Percentiles rank a stretch among this genome's conserved stretches.
These are phyloP conservation scores for Champsocephalus esox DNA, from an alignment of 2,797 vertebrate genomes.

Conservation along the genomic window DNA sequence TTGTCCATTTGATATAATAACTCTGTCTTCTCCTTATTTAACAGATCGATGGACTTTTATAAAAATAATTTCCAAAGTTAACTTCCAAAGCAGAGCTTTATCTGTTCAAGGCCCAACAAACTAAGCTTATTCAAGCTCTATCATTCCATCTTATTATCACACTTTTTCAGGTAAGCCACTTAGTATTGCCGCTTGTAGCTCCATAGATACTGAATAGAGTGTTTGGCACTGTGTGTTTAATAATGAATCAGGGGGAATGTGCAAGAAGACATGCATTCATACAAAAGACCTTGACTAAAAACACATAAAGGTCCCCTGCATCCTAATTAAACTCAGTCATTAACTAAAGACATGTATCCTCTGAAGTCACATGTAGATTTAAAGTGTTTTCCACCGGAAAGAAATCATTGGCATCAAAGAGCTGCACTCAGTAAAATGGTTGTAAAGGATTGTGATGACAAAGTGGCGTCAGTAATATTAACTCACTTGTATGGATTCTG, in stretches of 20 bases:
- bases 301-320: neutral
- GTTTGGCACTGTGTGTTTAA: neutral
- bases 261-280: neutral
- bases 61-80: neutral
- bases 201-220: neutral
- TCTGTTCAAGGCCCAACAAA: neutral
- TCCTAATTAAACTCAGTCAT: slow-evolving; percentile 8
- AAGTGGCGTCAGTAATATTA: neutral
- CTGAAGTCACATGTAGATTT: neutral
- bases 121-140: neutral
- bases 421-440: neutral
- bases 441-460: neutral
- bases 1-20: neutral
- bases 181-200: too few species aligned
- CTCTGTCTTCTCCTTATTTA: neutral
- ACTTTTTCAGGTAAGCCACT: neutral
- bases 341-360: neutral
- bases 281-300: neutral
- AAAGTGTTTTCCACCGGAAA: neutral
- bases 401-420: neutral
- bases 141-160: neutral
- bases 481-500: slow-evolving; percentile 96
- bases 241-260: slow-evolving; percentile 6
- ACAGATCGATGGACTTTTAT: neutral
- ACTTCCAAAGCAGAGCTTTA: neutral